phyloP scores from a whole-genome alignment of 1,140 invertebrate species.

The Spodoptera frugiperda region DNA sequence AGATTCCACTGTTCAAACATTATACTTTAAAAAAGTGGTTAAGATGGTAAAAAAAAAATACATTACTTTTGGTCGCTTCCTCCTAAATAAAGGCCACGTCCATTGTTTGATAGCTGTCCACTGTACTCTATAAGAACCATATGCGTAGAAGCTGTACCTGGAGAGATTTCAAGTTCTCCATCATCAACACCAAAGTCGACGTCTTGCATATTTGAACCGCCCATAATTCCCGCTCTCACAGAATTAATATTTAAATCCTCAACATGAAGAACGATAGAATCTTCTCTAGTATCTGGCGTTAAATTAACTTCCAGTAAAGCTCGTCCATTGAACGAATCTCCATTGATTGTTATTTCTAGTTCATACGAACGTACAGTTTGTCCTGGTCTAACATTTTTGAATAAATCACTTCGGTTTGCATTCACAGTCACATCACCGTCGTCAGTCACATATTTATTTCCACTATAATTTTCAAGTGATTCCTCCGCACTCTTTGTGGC shows the following conservation, averaged over 20 bases:
- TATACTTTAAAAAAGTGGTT: too few species aligned
- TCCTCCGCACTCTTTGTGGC: constrained; percentile 8
- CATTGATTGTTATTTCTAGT: constrained; percentile 62
- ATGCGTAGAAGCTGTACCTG: constrained; percentile 53
- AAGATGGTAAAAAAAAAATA: too few species aligned
- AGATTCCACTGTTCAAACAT: too few species aligned
- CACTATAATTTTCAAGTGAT: background rate
- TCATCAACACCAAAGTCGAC: constrained; percentile 52
- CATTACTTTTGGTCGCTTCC: constrained; percentile 59
- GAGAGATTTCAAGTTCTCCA: constrained; percentile 61
- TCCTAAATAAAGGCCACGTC: constrained; percentile 62
- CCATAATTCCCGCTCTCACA: constrained; percentile 64
- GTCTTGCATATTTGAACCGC: constrained; percentile 52
- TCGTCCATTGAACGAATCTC: constrained; percentile 60
- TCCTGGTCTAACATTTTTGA: constrained; percentile 62
- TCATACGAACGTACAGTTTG: constrained; percentile 62
- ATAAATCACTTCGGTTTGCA: constrained; percentile 21
- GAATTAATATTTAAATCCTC: constrained; percentile 58
- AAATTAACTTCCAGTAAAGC: constrained; percentile 65
- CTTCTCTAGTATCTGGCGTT: constrained; percentile 54
- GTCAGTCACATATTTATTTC: constrained; percentile 30
- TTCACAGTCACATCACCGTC: constrained; percentile 25
- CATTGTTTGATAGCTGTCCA: constrained; percentile 70
- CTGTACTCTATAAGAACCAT: constrained; percentile 74
- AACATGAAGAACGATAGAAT: constrained; percentile 61